Evolutionary conservation across 1,140 invertebrate species (phyloP).

Genomic region (Sipha flava): DNA sequence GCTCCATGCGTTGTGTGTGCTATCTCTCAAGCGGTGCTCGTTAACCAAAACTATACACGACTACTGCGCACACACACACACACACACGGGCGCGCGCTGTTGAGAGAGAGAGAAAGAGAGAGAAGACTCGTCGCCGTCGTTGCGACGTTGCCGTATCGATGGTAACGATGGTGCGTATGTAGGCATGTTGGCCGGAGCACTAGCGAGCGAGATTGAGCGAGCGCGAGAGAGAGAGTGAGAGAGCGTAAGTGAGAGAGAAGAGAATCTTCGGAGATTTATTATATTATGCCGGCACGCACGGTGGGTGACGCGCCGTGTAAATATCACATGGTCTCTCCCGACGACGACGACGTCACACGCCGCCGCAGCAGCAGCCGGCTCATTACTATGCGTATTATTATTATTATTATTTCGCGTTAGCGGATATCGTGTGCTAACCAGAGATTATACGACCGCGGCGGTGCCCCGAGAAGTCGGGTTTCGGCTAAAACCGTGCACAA

Average conservation of each 20-base stretch:
- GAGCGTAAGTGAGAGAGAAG: background rate
- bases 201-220: too few species aligned
- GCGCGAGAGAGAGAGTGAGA: background rate
- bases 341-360: background rate
- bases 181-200: too few species aligned
- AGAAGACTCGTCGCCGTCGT: background rate
- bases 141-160: constrained; percentile 7
- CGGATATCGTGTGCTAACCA: background rate
- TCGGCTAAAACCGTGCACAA: background rate
- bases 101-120: too few species aligned
- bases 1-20: background rate
- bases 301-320: constrained; percentile 7
- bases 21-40: constrained; percentile 27
- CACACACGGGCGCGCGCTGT: too few species aligned
- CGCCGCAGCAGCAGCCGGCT: background rate
- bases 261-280: constrained; percentile 32
- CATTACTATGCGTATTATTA: background rate
- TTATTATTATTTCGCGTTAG: background rate
- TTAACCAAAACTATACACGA: constrained; percentile 31
- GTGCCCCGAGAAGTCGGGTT: background rate
- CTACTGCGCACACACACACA: constrained; percentile 3
- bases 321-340: constrained; percentile 5
- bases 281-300: background rate
- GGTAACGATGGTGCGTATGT: too few species aligned
- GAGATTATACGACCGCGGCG: background rate